phyloP scores from a whole-genome alignment of 2,797 vertebrate genomes.

The Ceryle rudis region DNA sequence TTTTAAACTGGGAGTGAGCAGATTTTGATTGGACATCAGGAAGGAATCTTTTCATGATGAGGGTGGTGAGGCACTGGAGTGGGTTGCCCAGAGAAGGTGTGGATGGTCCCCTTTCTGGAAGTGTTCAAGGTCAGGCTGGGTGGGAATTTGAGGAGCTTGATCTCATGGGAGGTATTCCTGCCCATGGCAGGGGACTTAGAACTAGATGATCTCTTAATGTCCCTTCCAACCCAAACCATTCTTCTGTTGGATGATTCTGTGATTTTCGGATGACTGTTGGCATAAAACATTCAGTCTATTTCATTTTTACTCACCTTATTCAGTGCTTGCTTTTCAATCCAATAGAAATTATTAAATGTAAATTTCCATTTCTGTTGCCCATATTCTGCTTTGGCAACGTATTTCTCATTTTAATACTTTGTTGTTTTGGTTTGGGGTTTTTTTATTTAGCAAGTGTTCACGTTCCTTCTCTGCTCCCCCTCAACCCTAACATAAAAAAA shows the following conservation, averaged over 20 bases:
- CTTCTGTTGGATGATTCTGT: accelerated
- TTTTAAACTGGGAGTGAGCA: background rate
- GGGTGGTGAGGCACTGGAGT: background rate
- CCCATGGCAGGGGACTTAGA: accelerated
- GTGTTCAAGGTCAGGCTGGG: background rate
- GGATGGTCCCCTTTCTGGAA: background rate
- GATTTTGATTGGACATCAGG: background rate
- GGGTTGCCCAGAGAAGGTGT: background rate
- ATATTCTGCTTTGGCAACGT: background rate
- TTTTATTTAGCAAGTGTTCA: background rate
- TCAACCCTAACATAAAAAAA: background rate
- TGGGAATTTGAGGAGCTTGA: accelerated
- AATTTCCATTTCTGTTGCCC: background rate
- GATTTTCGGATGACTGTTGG: background rate
- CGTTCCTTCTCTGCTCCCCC: accelerated
- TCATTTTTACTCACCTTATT: background rate
- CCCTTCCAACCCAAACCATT: background rate
- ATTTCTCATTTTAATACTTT: background rate
- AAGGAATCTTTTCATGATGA: background rate
- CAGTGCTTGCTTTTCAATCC: background rate
- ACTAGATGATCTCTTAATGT: background rate
- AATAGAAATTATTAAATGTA: background rate
- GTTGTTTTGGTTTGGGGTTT: background rate
- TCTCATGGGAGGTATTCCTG: background rate
- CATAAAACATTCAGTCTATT: background rate